phyloP scores from a whole-genome alignment of 2,797 vertebrate genomes.

The Micropoecilia bifurca region DNA sequence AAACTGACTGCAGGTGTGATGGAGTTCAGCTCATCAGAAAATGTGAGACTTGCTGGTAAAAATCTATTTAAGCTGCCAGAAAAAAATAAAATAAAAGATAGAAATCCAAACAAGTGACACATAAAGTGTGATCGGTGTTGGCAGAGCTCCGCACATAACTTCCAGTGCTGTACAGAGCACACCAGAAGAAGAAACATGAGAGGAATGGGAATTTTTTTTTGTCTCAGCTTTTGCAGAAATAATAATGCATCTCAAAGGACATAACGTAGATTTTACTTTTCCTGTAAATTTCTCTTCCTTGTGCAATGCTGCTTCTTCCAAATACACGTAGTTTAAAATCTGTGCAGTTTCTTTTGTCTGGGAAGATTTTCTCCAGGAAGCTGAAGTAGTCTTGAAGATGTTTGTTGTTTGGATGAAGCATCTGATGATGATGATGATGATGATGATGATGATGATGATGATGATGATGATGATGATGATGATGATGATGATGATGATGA shows the following conservation, averaged over 20 bases:
- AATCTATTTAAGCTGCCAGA: conserved; percentile 16
- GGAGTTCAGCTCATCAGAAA: conserved; percentile 22
- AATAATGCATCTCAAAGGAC: not conserved
- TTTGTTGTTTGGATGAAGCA: conserved; percentile 6
- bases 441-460: conserved; percentile 9
- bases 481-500: conserved; percentile 10
- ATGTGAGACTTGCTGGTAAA: conserved; percentile 42
- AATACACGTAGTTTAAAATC: not conserved
- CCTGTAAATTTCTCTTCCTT: not conserved
- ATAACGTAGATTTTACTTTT: not conserved
- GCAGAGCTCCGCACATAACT: conserved; percentile 38
- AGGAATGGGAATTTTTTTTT: not conserved
- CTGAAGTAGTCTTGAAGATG: conserved; percentile 10
- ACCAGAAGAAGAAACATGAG: not conserved
- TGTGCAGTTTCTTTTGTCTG: not conserved
- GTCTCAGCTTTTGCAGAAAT: not conserved
- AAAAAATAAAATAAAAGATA: not conserved
- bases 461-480: not conserved
- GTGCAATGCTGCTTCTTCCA: not conserved
- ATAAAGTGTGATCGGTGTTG: conserved; percentile 47
- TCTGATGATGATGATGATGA: conserved; percentile 9
- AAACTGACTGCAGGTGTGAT: conserved; percentile 6
- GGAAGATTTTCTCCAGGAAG: conserved; percentile 16
- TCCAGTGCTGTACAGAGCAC: conserved; percentile 13
- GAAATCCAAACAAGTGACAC: conserved; percentile 20